Conservation (phyloP, 2,113 vertebrate genomes). For the Semnornis frantzii region DNA sequence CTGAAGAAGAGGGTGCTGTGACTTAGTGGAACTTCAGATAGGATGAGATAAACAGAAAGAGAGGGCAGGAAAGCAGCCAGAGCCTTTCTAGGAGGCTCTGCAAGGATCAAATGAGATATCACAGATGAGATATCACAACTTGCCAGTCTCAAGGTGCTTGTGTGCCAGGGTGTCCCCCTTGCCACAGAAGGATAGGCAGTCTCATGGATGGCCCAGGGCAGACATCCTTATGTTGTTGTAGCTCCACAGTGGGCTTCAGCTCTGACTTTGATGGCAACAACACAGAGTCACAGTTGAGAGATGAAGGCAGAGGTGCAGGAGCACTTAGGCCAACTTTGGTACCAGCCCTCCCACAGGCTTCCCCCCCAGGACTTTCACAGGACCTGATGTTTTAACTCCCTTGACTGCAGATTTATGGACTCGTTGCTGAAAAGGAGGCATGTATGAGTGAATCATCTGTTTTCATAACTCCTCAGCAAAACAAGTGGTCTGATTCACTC, state of each 20-base stretch:
- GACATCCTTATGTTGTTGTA: background rate
- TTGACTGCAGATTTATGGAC: background rate
- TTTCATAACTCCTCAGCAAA: background rate
- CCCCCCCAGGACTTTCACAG: rapidly evolving
- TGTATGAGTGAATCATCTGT: background rate
- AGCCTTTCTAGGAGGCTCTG: background rate
- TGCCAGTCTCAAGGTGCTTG: background rate
- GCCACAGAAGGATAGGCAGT: background rate
- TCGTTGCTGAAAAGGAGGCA: background rate
- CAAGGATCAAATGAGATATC: background rate
- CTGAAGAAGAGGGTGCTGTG: background rate
- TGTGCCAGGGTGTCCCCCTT: background rate
- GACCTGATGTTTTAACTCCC: background rate
- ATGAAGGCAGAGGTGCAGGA: background rate
- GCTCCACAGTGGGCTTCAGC: background rate
- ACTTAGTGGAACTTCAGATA: background rate
- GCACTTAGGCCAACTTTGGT: background rate
- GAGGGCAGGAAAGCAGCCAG: background rate
- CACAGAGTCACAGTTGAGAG: background rate
- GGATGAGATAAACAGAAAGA: background rate
- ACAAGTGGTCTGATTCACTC: background rate
- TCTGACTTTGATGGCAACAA: background rate
- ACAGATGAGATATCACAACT: background rate
- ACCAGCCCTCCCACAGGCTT: background rate
- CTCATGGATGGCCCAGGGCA: background rate